A percentile compares a stretch with the other conserved stretches of the same genome.
These are phyloP conservation scores for Prorops nasuta DNA, from an alignment of 1,140 invertebrate species.

Conservation along the genomic window DNA sequence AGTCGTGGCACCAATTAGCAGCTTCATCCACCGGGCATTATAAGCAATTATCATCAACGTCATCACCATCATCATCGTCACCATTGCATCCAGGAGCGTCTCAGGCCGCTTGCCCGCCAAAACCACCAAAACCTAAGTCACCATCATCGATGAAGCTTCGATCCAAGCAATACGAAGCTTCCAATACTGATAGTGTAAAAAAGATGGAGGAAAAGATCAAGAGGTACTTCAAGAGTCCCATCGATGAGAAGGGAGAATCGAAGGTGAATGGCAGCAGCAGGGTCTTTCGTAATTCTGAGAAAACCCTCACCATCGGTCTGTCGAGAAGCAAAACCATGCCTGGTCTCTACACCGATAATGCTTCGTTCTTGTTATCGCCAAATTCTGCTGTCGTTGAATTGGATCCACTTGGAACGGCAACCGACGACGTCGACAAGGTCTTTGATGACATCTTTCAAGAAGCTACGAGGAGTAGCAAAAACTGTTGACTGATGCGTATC, in stretches of 20 bases:
- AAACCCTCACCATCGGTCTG: slow-evolving; percentile 41
- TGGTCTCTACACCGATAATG: slow-evolving; percentile 63
- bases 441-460: slow-evolving; percentile 72
- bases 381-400: not conserved
- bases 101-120: slow-evolving; percentile 33
- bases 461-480: slow-evolving; percentile 38
- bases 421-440: slow-evolving; percentile 73
- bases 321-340: slow-evolving; percentile 75
- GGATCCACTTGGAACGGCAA: slow-evolving; percentile 57
- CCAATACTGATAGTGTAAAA: slow-evolving; percentile 67
- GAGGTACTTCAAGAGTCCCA: slow-evolving; percentile 66
- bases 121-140: slow-evolving; percentile 67
- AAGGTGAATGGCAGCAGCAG: not conserved
- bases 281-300: slow-evolving; percentile 16
- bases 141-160: slow-evolving; percentile 66
- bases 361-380: slow-evolving; percentile 31
- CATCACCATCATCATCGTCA: too few relatives aligned
- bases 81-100: too few relatives aligned
- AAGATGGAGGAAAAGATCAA: slow-evolving; percentile 77
- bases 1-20: slow-evolving; percentile 73
- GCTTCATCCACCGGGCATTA: too few relatives aligned
- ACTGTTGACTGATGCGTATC: slow-evolving; percentile 25
- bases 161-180: slow-evolving; percentile 74
- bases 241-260: not conserved
- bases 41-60: too few relatives aligned